These are phyloP conservation scores for Meandrina meandrites DNA, from an alignment of 92 coral and sea anemone genomes.

Conservation along the genomic window DNA sequence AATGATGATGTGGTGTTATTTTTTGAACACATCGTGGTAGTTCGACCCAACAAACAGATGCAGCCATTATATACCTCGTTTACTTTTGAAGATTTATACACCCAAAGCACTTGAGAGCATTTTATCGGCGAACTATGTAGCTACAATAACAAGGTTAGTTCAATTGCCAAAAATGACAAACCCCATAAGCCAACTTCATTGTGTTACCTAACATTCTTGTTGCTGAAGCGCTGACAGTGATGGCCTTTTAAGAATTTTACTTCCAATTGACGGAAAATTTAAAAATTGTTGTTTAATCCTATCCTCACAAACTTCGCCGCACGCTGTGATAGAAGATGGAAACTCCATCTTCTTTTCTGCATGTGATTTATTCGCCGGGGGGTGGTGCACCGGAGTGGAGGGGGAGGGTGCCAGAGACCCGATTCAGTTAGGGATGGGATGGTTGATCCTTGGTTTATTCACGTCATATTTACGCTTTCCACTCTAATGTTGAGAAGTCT, in stretches of 20 bases:
- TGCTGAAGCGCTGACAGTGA: neutral
- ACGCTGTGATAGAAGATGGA: neutral
- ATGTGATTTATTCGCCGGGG: neutral
- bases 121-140: neutral
- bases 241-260: neutral
- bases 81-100: too few species aligned
- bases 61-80: too few species aligned
- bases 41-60: too few species aligned
- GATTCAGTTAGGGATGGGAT: neutral
- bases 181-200: neutral
- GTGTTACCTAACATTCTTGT: neutral
- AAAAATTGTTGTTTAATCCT: neutral
- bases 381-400: neutral
- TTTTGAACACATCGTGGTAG: too few species aligned
- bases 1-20: neutral
- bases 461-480: constrained; percentile 58
- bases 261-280: neutral
- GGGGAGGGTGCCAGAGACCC: neutral
- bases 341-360: neutral
- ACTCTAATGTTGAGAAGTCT: constrained; percentile 77
- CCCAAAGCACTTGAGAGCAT: neutral
- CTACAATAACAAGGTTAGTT: neutral
- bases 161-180: neutral
- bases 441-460: neutral
- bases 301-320: neutral